Base-by-base conservation (phyloP, 2,888 invertebrate species). In the Hypomecis punctinalis region DNA sequence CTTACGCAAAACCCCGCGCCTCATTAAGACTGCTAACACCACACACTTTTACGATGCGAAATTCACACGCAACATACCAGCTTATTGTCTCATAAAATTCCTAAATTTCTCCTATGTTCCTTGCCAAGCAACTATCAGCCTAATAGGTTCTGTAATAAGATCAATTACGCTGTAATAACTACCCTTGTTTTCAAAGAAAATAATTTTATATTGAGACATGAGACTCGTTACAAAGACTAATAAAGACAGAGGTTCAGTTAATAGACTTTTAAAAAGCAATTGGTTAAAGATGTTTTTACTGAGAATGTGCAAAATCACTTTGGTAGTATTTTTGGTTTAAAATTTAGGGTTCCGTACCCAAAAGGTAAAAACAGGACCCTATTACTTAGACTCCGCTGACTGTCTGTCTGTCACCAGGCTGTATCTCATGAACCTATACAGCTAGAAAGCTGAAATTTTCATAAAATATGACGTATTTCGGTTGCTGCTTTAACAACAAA, bases 21-120 rank as follows among this genome's bases (percentile, higher is more conserved):
- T 62, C 48, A 49, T 55, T 47, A 46, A 53, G 36, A n/a, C 37
- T 45, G 8, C 58, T 43, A 48, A 48, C 47, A 37, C 49, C 52
- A 37, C 42, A 58, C 37, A 55, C 59, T 60, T 63, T 68, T 64
- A 66, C 66, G 67, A 67, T 57, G 53, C 54, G 45, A 63, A 66
- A 68, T 66, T 70, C 61, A 66, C 66, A 68, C 63, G 61, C 63
- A 59, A 51, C 66, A 49, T 40, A 42, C 61, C 60, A 47, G 55
- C 58, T 65, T 62, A 51, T 23, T 48, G 45, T 54, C 61, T 51
- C 53, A 45, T 64, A 66, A 62, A 63, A 53, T 37, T 61, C 53
- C 49, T 13, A 13, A 53, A 54, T 58, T 11, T 13, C 53, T 43
- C 6, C 7, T 46, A 37, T n/a, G 42, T 0, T 6, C 9, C 43